Percentiles rank a stretch among this genome's conserved stretches.
Conservation (phyloP, 2,888 invertebrate genomes). For the Frankliniella intonsa region DNA sequence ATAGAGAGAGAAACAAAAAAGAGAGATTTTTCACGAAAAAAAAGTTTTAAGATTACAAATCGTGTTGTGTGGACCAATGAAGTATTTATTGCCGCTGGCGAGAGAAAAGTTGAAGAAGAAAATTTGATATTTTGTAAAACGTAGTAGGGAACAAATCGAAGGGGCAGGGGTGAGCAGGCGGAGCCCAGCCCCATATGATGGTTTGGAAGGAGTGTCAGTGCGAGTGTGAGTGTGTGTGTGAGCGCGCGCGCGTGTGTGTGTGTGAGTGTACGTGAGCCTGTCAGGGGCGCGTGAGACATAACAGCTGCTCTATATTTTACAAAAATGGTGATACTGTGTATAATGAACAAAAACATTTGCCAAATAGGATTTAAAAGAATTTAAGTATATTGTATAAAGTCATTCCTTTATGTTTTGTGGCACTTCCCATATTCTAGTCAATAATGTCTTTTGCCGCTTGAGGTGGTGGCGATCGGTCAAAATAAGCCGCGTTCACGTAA, state of each 20-base stretch:
- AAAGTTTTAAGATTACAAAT: background rate
- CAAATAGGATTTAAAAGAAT: background rate
- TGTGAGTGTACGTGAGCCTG: too few relatives aligned
- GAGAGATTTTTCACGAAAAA: background rate
- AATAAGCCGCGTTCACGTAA: background rate
- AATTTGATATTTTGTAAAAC: constrained; percentile 22
- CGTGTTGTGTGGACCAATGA: constrained; percentile 5
- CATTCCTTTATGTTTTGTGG: constrained; percentile 11
- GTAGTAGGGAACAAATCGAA: background rate
- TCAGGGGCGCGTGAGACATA: background rate
- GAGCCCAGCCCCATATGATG: background rate
- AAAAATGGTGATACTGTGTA: background rate
- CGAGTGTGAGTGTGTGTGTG: background rate
- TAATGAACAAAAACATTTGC: background rate
- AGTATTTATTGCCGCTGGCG: constrained; percentile 3
- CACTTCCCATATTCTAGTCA: background rate
- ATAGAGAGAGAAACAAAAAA: background rate
- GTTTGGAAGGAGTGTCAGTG: too few relatives aligned
- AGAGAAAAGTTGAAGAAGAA: background rate
- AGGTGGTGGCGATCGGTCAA: background rate
- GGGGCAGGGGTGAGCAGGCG: background rate
- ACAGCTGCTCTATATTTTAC: background rate
- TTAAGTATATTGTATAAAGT: background rate
- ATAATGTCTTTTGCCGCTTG: background rate
- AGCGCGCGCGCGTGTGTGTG: too few relatives aligned